These are phyloP conservation scores for Alca torda DNA, from an alignment of 2,797 vertebrate genomes.

Conservation along the genomic window DNA sequence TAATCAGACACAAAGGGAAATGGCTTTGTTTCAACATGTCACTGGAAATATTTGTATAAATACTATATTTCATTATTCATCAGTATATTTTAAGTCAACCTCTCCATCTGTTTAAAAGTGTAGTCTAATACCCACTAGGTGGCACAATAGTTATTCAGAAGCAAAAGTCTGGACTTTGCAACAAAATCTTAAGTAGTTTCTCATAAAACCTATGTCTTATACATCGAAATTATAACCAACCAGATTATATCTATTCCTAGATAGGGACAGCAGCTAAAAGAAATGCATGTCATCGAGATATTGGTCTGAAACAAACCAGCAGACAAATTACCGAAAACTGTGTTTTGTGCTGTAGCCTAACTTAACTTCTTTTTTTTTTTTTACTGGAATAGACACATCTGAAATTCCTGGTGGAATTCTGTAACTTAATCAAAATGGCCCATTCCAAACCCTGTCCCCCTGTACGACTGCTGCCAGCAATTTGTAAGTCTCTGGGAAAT, in stretches of 20 bases:
- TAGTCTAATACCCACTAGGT: slow-evolving; percentile 49
- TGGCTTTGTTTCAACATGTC: neutral
- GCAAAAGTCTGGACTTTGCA: neutral
- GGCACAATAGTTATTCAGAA: slow-evolving; percentile 42
- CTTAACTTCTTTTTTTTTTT: too few species aligned
- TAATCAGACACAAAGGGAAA: neutral
- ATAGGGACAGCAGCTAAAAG: neutral
- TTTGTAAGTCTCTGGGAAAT: neutral
- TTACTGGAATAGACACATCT: neutral
- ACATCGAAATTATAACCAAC: neutral
- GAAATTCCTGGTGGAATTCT: neutral
- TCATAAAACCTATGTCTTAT: neutral
- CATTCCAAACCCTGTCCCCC: neutral
- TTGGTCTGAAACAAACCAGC: neutral
- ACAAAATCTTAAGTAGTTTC: neutral
- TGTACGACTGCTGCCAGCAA: neutral
- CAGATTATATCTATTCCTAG: neutral
- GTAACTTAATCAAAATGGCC: neutral
- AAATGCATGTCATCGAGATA: neutral
- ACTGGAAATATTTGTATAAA: neutral
- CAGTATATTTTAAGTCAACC: neutral
- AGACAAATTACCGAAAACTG: neutral
- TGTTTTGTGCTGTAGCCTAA: neutral
- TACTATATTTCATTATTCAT: neutral
- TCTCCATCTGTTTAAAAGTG: neutral